Conservation (phyloP, 2,113 vertebrate species). For the Microcebus ravelobensis region DNA sequence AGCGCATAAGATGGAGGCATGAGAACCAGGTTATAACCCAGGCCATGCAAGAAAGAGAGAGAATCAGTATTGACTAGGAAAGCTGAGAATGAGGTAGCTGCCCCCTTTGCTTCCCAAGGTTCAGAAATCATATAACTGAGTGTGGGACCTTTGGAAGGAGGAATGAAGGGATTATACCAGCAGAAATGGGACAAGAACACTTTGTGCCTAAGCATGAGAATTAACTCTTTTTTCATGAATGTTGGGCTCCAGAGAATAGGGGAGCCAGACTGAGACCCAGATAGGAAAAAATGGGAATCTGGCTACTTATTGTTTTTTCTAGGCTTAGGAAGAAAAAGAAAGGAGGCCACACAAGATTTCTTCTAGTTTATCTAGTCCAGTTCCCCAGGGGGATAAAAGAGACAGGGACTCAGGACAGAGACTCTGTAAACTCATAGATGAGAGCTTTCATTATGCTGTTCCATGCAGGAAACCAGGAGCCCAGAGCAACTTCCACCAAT, state of each 20-base stretch:
- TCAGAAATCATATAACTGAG: not conserved
- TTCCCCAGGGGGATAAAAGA: not conserved
- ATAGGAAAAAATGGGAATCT: not conserved
- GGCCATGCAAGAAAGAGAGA: not conserved
- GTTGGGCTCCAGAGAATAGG: not conserved
- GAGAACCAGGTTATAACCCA: not conserved
- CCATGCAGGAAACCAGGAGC: not conserved
- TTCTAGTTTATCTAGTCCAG: not conserved
- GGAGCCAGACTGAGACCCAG: not conserved
- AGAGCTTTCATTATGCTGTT: not conserved
- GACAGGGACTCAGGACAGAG: not conserved
- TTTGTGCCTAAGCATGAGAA: not conserved
- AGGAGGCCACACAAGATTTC: not conserved
- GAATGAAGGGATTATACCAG: conserved; percentile 20
- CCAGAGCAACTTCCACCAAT: not conserved
- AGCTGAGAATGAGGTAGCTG: not conserved
- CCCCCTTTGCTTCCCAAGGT: not conserved
- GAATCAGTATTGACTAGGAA: not conserved
- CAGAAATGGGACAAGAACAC: conserved; percentile 11
- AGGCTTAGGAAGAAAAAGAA: conserved; percentile 13
- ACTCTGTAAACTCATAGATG: not conserved
- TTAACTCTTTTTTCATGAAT: conserved; percentile 19
- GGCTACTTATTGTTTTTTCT: not conserved
- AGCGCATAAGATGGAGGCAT: not conserved
- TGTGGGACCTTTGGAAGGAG: not conserved